Base-by-base conservation (phyloP, 2,113 vertebrate species). In the Zeus faber region DNA sequence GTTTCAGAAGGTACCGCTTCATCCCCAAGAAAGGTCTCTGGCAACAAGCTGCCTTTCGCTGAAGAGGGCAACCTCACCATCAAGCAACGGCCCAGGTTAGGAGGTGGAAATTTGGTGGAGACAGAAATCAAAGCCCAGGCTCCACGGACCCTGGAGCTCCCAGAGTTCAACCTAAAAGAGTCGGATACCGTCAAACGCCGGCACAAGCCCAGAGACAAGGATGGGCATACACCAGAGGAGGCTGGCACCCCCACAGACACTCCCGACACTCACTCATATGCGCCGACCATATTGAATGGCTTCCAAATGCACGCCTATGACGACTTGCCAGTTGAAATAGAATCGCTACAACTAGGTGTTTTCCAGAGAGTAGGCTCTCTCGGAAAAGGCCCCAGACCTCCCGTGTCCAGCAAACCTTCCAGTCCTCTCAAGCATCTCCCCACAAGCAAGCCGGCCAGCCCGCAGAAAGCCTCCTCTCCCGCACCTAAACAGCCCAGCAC, bases 1-100 rank as follows among this genome's bases (percentile, higher is more conserved):
- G 54, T 59, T 0, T 54, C 58, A 2, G 77, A 60, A 33, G 65
- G 62, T 26, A 74, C 76, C 0, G 35, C 80, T 0, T 83, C 90
- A 0, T 93, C 91, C 0, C 91, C 92, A 0, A 93, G 94, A 66
- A 92, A 91, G 81, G 96, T 94, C 84, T 97, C 96, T 22, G 95
- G 93, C 0, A 95, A 98, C 76, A 95, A 93, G 82, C 93, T 99
- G 61, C 96, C 96, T 1, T 99, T 98, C 4, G 96, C 96, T 0
- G 96, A 99, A 71, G 96, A 99, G 74, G 96, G 96, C 6, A 98
- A 97, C 69, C 87, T 99, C 70, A 99, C 96, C 39, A 98, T 98
- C 82, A 99, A 98, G 59, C 96, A 99, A 86, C 85, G 95, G 14
- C 96, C 96, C 0, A 97, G 97, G 74, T 88, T 89, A 0, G 73